phyloP scores from a whole-genome alignment of 2,797 vertebrate genomes.

The Thripadectes ignobilis region DNA sequence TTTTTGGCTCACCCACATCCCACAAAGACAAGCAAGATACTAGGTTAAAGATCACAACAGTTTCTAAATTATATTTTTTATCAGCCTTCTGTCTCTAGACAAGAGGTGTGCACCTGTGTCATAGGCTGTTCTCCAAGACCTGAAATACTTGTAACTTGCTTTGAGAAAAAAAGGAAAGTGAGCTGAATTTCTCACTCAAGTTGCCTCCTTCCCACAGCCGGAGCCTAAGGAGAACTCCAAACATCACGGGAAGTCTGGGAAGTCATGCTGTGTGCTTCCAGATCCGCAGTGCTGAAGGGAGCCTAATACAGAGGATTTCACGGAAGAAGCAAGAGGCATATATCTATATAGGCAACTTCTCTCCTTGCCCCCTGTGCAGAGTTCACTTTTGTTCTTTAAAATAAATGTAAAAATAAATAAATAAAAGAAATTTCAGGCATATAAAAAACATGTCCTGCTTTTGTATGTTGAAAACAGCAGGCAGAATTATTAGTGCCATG shows the following conservation, averaged over 20 bases:
- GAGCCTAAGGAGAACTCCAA: neutral
- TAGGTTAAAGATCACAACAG: neutral
- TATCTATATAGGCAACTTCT: neutral
- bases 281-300: neutral
- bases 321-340: neutral
- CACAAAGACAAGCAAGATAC: neutral
- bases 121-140: neutral
- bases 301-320: neutral
- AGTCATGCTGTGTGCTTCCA: neutral
- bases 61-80: neutral
- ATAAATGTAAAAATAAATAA: neutral
- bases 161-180: neutral
- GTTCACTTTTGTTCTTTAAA: neutral
- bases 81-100: neutral
- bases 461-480: neutral
- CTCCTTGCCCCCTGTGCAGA: neutral
- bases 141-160: neutral
- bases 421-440: neutral
- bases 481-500: neutral
- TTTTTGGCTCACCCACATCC: neutral
- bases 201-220: neutral
- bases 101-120: neutral
- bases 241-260: neutral
- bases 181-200: neutral
- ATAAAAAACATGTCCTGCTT: neutral